These are phyloP conservation scores for Aleiodes sp. DNA, from an alignment of 1,140 invertebrate species.

Conservation along the genomic window DNA sequence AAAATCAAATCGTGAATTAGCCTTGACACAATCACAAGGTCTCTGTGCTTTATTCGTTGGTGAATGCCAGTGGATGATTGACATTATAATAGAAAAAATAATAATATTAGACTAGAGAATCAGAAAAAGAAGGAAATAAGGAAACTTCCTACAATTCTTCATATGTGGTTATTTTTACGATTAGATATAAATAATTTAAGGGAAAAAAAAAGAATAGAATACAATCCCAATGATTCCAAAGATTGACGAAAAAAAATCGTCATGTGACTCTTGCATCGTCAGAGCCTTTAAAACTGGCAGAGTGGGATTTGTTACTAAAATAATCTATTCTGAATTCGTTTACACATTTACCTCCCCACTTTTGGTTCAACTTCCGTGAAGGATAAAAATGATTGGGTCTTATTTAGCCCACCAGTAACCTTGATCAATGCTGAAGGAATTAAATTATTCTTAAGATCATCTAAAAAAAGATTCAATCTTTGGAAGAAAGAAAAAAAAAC, in stretches of 20 bases:
- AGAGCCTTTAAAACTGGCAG: background rate
- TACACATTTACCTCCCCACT: background rate
- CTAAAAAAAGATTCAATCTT: background rate
- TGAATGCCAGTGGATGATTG: background rate
- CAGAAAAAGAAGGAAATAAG: too few relatives aligned
- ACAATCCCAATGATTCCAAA: too few relatives aligned
- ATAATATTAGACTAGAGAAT: too few relatives aligned
- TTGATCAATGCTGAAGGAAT: background rate
- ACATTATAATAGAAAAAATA: background rate
- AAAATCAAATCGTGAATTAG: background rate
- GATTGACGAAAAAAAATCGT: background rate
- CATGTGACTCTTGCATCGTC: background rate
- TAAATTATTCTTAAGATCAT: background rate
- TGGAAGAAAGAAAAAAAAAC: too few relatives aligned
- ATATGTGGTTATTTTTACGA: too few relatives aligned
- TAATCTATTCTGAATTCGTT: background rate
- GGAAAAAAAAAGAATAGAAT: too few relatives aligned
- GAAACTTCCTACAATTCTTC: too few relatives aligned
- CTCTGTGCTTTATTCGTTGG: background rate
- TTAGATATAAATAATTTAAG: too few relatives aligned
- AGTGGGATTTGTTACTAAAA: background rate
- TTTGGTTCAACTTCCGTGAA: background rate
- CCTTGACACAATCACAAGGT: constrained; percentile 8
- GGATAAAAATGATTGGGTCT: background rate
- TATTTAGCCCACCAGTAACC: too few relatives aligned